Evolutionary conservation across 1,140 invertebrate genomes (phyloP).

Genomic region (Drosophila elegans): DNA sequence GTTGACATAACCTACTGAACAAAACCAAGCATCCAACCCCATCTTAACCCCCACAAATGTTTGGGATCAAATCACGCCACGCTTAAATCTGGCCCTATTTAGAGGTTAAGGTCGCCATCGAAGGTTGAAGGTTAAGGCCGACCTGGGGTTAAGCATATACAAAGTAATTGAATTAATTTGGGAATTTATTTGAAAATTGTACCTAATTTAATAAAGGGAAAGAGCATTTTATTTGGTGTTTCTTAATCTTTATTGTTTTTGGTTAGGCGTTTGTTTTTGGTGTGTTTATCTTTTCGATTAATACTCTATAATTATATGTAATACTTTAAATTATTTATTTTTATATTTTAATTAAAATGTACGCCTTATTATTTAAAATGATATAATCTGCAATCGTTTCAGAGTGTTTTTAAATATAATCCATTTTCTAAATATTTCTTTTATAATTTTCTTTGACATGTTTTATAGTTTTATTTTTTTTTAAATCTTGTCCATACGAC

Average conservation of each 20-base stretch:
- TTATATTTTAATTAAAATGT: no score
- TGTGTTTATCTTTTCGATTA: no score
- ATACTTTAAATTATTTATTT: no score
- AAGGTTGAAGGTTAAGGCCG: neutral
- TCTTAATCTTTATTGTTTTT: neutral
- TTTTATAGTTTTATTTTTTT: neutral
- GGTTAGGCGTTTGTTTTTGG: no score
- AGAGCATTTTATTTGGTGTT: neutral
- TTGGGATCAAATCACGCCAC: constrained; percentile 4
- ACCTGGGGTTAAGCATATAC: neutral
- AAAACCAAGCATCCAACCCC: neutral
- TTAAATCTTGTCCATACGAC: no score
- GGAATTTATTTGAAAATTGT: neutral
- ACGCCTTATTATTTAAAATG: no score
- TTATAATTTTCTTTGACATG: neutral
- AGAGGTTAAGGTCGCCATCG: constrained; percentile 5
- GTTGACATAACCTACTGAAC: constrained; percentile 47
- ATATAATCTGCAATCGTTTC: no score
- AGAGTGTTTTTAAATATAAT: neutral
- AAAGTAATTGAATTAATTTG: neutral
- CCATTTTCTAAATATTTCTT: neutral
- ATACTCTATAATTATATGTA: no score
- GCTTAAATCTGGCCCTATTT: neutral
- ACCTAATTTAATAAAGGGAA: neutral
- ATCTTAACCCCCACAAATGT: constrained; percentile 15